phyloP scores from a whole-genome alignment of 2,113 vertebrate species.

The Varanus salvator region DNA sequence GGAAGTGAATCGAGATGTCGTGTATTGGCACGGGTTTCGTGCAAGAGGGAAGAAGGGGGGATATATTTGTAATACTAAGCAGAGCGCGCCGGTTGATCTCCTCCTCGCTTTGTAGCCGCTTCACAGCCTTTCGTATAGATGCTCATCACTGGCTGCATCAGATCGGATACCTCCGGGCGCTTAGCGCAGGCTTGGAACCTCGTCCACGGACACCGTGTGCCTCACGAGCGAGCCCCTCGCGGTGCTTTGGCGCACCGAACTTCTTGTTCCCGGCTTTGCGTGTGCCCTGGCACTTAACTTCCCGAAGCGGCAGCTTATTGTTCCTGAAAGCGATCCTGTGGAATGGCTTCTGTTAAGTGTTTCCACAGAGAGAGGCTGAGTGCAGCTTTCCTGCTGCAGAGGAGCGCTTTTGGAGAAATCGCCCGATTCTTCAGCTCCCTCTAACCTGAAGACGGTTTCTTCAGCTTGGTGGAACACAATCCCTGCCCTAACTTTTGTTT shows the following conservation, averaged over 20 bases:
- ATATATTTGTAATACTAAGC: too few relatives aligned
- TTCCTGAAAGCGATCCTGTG: slow-evolving; percentile 46
- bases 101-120: background rate
- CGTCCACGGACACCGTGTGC: too few relatives aligned
- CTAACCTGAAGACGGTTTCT: background rate
- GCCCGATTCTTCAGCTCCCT: background rate
- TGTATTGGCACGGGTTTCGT: too few relatives aligned
- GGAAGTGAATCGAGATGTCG: too few relatives aligned
- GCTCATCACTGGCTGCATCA: background rate
- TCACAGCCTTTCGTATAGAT: background rate
- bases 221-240: background rate
- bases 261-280: background rate
- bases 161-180: background rate
- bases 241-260: background rate
- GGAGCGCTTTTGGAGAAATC: slow-evolving; percentile 36
- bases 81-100: background rate
- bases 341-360: slow-evolving; percentile 45
- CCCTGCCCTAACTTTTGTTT: background rate
- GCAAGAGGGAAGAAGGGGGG: too few relatives aligned
- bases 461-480: background rate
- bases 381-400: slow-evolving; percentile 31
- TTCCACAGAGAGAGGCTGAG: slow-evolving; percentile 43
- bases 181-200: background rate
- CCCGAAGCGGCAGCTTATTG: background rate
- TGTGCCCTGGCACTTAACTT: background rate